Evolutionary conservation across 2,888 invertebrate species (phyloP).

Genomic region (Alcis repandata): DNA sequence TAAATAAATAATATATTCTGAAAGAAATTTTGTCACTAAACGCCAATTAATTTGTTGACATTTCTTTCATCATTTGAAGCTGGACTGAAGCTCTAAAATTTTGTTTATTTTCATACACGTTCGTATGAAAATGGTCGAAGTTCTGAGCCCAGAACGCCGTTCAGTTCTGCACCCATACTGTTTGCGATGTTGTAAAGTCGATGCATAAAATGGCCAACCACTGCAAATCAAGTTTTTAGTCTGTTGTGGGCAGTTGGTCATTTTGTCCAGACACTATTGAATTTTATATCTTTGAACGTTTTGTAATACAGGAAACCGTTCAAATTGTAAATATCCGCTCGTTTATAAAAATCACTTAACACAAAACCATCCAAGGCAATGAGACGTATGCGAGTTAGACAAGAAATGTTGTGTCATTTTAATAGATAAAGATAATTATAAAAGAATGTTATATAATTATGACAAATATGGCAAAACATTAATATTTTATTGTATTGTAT

Average conservation of each 20-base stretch:
- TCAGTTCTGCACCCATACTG: slow-evolving; percentile 13
- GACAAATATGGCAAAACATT: slow-evolving; percentile 78
- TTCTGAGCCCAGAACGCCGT: not conserved
- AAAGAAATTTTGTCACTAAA: too few relatives aligned
- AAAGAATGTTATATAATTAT: slow-evolving; percentile 71
- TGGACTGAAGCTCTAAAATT: not conserved
- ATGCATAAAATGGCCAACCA: slow-evolving; percentile 25
- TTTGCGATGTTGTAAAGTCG: slow-evolving; percentile 1
- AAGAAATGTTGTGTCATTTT: slow-evolving; percentile 83
- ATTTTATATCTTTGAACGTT: slow-evolving; percentile 31
- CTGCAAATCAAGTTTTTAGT: not conserved
- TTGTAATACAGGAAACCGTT: slow-evolving; percentile 19
- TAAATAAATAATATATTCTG: too few relatives aligned
- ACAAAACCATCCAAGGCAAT: slow-evolving; percentile 44
- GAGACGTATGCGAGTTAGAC: slow-evolving; percentile 66
- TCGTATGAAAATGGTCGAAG: not conserved
- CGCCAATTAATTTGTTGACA: too few relatives aligned
- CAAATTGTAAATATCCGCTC: slow-evolving; percentile 34
- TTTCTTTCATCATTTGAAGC: too few relatives aligned
- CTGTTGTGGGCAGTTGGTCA: slow-evolving; percentile 3
- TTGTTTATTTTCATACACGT: not conserved
- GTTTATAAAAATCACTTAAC: slow-evolving; percentile 20
- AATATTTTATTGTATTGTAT: slow-evolving; percentile 86
- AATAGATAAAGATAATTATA: slow-evolving; percentile 80
- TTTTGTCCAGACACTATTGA: slow-evolving; percentile 22